Evolutionary conservation across 2,888 invertebrate genomes (phyloP).

Genomic region (Troides aeacus): DNA sequence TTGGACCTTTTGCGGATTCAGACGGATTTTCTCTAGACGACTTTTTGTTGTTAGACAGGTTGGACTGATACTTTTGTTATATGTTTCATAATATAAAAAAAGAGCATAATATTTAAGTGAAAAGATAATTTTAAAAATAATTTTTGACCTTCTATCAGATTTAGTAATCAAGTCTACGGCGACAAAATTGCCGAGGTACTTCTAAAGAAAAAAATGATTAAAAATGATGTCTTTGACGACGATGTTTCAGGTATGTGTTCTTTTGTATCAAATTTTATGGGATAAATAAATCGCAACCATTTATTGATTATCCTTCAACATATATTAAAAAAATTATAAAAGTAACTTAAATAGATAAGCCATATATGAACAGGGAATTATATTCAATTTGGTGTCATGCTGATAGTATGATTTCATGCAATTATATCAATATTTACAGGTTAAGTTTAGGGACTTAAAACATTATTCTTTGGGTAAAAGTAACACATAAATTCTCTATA

Average conservation of each 20-base stretch:
- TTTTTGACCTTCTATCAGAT: slow-evolving; percentile 52
- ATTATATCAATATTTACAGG: too few species aligned
- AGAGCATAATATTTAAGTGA: too few species aligned
- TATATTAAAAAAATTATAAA: too few species aligned
- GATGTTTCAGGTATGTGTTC: slow-evolving; percentile 51
- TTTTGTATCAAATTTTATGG: not conserved
- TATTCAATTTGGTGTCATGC: too few species aligned
- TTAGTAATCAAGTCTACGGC: slow-evolving; percentile 84
- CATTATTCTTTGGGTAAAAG: too few species aligned
- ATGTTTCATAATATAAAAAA: not conserved
- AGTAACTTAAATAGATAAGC: too few species aligned
- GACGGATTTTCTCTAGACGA: slow-evolving; percentile 93
- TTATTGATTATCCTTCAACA: too few species aligned
- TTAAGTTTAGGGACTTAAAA: too few species aligned
- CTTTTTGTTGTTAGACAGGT: slow-evolving; percentile 92
- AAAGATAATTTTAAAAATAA: too few species aligned
- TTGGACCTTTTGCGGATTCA: slow-evolving; percentile 88
- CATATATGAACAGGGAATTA: too few species aligned
- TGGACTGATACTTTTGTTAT: slow-evolving; percentile 61
- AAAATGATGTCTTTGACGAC: slow-evolving; percentile 67
- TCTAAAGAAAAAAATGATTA: slow-evolving; percentile 71
- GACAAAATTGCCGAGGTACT: slow-evolving; percentile 86
- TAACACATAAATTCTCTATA: too few species aligned
- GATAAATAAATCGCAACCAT: not conserved
- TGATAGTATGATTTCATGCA: too few species aligned